A percentile compares a stretch with the other conserved stretches of the same genome.
These are phyloP conservation scores for Drosophila nikananu DNA, from an alignment of 1,140 invertebrate species.

Conservation along the genomic window DNA sequence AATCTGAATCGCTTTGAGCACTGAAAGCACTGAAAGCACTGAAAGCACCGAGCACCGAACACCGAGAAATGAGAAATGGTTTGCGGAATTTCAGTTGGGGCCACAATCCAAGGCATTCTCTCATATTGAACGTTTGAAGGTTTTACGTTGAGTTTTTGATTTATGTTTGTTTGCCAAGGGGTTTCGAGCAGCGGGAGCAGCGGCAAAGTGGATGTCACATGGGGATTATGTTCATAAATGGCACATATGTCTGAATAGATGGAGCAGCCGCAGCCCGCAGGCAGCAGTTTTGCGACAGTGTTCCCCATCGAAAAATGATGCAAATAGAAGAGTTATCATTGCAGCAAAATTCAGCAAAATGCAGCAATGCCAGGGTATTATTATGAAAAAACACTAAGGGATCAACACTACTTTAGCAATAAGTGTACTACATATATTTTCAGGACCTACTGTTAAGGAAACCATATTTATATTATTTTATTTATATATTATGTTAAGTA, in stretches of 20 bases:
- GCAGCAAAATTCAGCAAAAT: neutral
- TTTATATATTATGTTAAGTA: too few relatives aligned
- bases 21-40: neutral
- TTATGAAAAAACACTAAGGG: too few relatives aligned
- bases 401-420: too few relatives aligned
- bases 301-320: neutral
- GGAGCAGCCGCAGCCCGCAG: constrained; percentile 12
- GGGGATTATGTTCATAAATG: constrained; percentile 41
- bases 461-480: too few relatives aligned
- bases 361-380: neutral
- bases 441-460: too few relatives aligned
- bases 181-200: neutral
- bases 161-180: constrained; percentile 53
- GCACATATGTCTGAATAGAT: constrained; percentile 24
- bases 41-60: neutral
- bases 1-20: constrained; percentile 5
- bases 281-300: constrained; percentile 13
- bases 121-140: constrained; percentile 71
- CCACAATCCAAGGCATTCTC: constrained; percentile 31
- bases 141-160: constrained; percentile 66
- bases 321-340: too few relatives aligned
- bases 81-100: constrained; percentile 16
- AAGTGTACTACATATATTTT: too few relatives aligned
- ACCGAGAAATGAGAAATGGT: constrained; percentile 23
- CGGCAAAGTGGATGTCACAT: constrained; percentile 28